A percentile compares a stretch with the other conserved stretches of the same genome.
Evolutionary conservation across 1,140 invertebrate genomes (phyloP).

Genomic region (Phortica variegata): DNA sequence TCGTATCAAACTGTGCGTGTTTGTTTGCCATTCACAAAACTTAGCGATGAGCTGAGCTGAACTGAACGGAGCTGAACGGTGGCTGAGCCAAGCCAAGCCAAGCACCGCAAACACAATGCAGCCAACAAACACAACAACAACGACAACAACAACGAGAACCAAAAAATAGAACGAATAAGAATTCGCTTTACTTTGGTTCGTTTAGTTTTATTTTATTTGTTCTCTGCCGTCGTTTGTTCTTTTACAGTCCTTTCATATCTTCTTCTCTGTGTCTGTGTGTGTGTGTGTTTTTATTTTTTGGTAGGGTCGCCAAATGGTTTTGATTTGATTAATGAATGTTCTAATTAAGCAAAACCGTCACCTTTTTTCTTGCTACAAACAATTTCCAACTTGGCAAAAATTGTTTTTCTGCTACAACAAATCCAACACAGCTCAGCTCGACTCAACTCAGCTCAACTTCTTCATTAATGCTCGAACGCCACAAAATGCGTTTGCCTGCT

Average conservation of each 20-base stretch:
- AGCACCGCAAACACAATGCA: conserved; percentile 4
- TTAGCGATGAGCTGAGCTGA: neutral
- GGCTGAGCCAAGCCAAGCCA: neutral
- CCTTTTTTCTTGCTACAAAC: too few relatives aligned
- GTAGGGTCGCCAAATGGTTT: conserved; percentile 54
- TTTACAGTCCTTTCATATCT: too few relatives aligned
- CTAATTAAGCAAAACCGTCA: conserved; percentile 56
- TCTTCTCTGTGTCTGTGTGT: conserved; percentile 8
- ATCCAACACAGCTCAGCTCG: conserved; percentile 25
- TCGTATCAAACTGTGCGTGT: too few relatives aligned
- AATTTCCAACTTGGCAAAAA: neutral
- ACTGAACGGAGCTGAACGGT: neutral
- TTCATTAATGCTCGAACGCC: too few relatives aligned
- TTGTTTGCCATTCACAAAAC: conserved; percentile 46
- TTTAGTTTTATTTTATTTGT: too few relatives aligned
- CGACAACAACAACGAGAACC: conserved; percentile 8
- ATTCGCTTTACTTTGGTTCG: too few relatives aligned
- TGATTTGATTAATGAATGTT: conserved; percentile 57
- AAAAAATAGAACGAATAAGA: too few relatives aligned
- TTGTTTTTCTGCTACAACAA: neutral
- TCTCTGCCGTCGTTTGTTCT: too few relatives aligned
- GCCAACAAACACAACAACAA: conserved; percentile 3
- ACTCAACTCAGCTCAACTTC: too few relatives aligned
- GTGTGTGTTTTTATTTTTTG: conserved; percentile 18
- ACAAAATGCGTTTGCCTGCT: too few relatives aligned